These are phyloP conservation scores for Cariama cristata DNA, from an alignment of 2,113 vertebrate genomes.

Conservation along the genomic window DNA sequence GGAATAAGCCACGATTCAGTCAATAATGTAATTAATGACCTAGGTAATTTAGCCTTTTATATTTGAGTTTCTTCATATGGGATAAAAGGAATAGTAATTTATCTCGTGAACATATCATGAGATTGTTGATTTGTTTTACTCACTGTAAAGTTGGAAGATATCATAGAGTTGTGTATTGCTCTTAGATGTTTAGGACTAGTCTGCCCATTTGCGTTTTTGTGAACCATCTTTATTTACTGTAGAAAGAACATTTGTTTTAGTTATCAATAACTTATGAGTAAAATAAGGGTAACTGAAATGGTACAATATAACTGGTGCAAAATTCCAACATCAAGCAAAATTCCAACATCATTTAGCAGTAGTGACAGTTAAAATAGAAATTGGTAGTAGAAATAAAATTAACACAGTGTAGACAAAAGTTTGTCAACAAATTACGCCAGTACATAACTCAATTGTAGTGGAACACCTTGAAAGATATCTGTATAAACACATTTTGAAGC, in stretches of 20 bases:
- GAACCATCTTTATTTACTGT: not conserved
- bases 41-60: not conserved
- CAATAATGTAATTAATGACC: not conserved
- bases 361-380: not conserved
- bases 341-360: no score
- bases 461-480: not conserved
- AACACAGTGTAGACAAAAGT: not conserved
- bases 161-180: not conserved
- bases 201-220: not conserved
- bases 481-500: not conserved
- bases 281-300: not conserved
- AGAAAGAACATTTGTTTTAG: not conserved
- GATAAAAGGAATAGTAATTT: not conserved
- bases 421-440: not conserved
- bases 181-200: not conserved
- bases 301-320: not conserved
- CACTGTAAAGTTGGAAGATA: not conserved
- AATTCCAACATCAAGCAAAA: no score
- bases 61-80: not conserved
- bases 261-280: not conserved
- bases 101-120: not conserved
- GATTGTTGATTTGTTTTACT: not conserved
- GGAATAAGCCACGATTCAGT: not conserved
- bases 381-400: not conserved
- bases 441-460: not conserved